phyloP scores from a whole-genome alignment of 1,140 invertebrate species.

The Lysiphlebus fabarum region DNA sequence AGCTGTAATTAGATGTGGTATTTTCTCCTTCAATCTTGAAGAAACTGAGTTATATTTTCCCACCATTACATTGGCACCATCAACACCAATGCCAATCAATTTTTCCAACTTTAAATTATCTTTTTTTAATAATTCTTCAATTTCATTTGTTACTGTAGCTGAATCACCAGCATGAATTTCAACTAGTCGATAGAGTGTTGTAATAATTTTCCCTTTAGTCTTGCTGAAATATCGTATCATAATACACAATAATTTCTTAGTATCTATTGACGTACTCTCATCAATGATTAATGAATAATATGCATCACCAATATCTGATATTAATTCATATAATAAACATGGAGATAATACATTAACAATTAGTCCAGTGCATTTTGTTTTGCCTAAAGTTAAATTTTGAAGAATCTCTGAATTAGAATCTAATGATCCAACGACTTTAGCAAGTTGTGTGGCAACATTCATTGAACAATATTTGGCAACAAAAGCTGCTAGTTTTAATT shows the following conservation, averaged over 20 bases:
- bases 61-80: constrained; percentile 43
- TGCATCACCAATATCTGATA: constrained; percentile 18
- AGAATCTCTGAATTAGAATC: constrained; percentile 7
- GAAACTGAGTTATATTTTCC: constrained; percentile 39
- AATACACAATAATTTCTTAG: constrained; percentile 22
- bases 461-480: constrained; percentile 8
- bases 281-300: constrained; percentile 21
- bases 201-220: constrained; percentile 20
- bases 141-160: constrained; percentile 5
- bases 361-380: constrained; percentile 17
- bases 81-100: constrained; percentile 40
- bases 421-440: constrained; percentile 1
- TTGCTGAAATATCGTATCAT: constrained; percentile 25
- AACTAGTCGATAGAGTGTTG: constrained; percentile 30
- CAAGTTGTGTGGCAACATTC: constrained; percentile 1
- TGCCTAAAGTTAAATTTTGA: background rate
- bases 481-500: constrained; percentile 15
- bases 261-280: constrained; percentile 22
- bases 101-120: constrained; percentile 35
- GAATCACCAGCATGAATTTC: constrained; percentile 27
- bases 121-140: no score
- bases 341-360: constrained; percentile 20
- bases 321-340: constrained; percentile 20
- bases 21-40: constrained; percentile 28
- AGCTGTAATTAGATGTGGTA: constrained; percentile 35